Conservation (phyloP, 1,140 invertebrate genomes). For the Caenorhabditis tropicalis region DNA sequence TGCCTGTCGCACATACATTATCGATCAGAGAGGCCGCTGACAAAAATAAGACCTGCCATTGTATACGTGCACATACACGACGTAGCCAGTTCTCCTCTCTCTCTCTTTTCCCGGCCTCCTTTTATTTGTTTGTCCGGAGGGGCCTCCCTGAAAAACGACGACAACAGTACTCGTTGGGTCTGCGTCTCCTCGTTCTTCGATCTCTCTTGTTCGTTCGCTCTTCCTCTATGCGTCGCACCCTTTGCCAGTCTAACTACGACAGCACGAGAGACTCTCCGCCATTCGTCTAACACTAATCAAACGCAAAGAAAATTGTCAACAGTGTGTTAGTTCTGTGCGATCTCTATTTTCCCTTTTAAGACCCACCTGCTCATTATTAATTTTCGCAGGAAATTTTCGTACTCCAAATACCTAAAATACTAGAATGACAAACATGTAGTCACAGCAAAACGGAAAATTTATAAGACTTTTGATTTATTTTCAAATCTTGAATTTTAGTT, state of each 20-base stretch:
- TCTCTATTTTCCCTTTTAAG: not conserved
- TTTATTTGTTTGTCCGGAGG: conserved; percentile 25
- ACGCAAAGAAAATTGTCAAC: not conserved
- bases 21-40: not conserved
- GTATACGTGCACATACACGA: conserved; percentile 5
- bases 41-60: conserved; percentile 20
- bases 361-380: not conserved
- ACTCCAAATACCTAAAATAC: no score
- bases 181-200: not conserved
- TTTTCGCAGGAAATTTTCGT: not conserved
- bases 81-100: not conserved
- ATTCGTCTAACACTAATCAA: conserved; percentile 26
- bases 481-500: no score
- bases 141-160: conserved; percentile 10
- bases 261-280: not conserved
- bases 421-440: no score
- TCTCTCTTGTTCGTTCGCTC: not conserved
- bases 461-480: no score
- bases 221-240: not conserved
- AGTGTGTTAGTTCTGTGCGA: not conserved
- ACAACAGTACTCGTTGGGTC: conserved; percentile 8
- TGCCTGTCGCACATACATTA: not conserved
- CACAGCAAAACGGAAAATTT: no score
- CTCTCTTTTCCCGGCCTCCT: not conserved
- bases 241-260: conserved; percentile 1